Base-by-base conservation (phyloP, 2,888 invertebrate species). In the Hipparchia sbordonii region DNA sequence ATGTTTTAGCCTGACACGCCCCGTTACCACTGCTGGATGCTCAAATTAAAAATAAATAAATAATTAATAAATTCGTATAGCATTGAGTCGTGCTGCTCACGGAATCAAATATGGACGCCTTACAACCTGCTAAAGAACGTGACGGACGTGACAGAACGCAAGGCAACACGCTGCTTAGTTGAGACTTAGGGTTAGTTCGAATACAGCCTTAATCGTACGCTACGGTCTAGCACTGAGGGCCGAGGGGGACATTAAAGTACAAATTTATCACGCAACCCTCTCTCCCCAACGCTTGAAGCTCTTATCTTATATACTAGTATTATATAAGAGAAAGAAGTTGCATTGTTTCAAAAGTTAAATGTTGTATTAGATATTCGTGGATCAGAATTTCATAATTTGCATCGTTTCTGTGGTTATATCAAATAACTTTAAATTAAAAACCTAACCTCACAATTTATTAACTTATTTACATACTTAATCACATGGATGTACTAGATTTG, bases 261-360 rank as follows among this genome's bases (percentile, higher is more conserved):
- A 93, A 93, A 93, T 92, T 92, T 90, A 91, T 90, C 90, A 90
- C 80, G 83, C 78, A 82, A 81, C 85, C 89, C 88, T 87, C 80
- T 77, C 79, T 83, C 85, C 82, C 80, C 76, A 79, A 83, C 82
- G 88, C 89, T 89, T 88, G 81, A 82, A 82, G 82, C 89, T 89
- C 90, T 89, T 88, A 87, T 84, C 87, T 87, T 89, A 85, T 88
- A 86, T 87, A 87, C 82, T 87, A 87, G 86, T 77, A 76, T 82
- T 84, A 84, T 89, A 88, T 89, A 83, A 85, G 85, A 82, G 80
- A 83, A 85, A 86, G 87, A 86, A 77, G 87, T 89, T 85, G 84
- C 85, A 86, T 86, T 86, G 80, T 82, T 82, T 86, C 87, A 82
- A 82, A 60, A 82, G 74, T 86, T 86, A 80, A 82, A 89, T 90